Conservation (phyloP, 2,797 vertebrate species). For the Morus bassanus region DNA sequence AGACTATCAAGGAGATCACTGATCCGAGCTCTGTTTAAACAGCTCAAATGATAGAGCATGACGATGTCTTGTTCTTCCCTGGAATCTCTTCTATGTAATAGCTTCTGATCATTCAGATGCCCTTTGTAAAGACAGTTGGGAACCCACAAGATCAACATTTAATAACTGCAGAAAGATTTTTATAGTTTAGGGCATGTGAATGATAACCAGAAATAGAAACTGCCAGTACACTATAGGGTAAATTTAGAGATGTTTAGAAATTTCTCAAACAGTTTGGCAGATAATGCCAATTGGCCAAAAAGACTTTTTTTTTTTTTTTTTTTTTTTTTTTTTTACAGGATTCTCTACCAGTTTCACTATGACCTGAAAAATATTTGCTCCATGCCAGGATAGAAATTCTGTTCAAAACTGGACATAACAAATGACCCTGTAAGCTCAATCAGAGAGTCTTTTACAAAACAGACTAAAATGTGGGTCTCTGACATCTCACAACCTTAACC, state of each 20-base stretch:
- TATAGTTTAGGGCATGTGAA: background rate
- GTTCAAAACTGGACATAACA: background rate
- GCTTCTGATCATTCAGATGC: background rate
- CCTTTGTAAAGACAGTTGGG: background rate
- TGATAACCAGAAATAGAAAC: background rate
- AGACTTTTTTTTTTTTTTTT: background rate
- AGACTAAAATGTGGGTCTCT: background rate
- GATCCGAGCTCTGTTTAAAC: background rate
- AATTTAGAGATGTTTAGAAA: background rate
- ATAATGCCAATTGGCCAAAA: background rate
- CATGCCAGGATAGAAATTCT: background rate
- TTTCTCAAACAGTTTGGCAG: background rate
- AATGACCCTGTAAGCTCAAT: background rate
- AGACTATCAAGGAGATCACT: background rate
- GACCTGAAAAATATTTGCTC: background rate
- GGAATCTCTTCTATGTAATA: background rate
- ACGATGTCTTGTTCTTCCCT: background rate
- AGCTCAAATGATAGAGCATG: background rate
- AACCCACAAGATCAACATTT: background rate
- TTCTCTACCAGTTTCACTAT: background rate
- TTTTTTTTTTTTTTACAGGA: background rate
- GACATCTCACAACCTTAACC: background rate
- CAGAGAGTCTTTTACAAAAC: background rate
- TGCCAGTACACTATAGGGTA: background rate
- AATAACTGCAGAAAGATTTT: background rate